Evolutionary conservation across 2,797 vertebrate genomes (phyloP).

Genomic region (Eurystomus glaucurus): DNA sequence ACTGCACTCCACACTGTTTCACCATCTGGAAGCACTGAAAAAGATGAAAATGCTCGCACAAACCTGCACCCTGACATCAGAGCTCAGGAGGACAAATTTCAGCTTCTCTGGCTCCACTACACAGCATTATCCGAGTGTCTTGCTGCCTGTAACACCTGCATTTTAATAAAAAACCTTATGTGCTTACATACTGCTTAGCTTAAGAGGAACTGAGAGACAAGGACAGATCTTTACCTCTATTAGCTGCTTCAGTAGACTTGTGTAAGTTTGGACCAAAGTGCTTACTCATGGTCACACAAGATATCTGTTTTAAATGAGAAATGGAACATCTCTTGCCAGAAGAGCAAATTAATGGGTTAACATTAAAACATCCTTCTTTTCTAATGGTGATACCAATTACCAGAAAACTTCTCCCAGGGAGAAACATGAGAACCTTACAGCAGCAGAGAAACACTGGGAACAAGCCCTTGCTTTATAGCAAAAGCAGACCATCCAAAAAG

Average conservation of each 20-base stretch:
- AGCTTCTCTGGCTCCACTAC: background rate
- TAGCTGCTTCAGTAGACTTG: background rate
- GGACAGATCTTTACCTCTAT: background rate
- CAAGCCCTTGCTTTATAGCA: background rate
- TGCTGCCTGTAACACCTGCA: background rate
- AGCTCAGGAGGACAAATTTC: conserved; percentile 54
- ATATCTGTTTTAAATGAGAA: background rate
- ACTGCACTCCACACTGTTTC: background rate
- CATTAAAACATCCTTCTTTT: background rate
- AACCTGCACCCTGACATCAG: background rate
- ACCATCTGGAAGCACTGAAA: background rate
- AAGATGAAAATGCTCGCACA: conserved; percentile 26
- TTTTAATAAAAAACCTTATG: background rate
- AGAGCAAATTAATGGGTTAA: background rate
- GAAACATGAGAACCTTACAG: background rate
- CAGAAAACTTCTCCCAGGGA: background rate
- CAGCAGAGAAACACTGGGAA: background rate
- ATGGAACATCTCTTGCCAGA: background rate
- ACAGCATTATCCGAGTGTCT: background rate
- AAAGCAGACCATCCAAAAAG: background rate
- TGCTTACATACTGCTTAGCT: background rate
- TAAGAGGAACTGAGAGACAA: background rate
- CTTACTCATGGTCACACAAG: background rate
- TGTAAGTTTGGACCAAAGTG: background rate
- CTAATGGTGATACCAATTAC: background rate